Evolutionary conservation across 30 jellyfish, hydroid and myxozoan species (phyloP), one percentile per base, ranked within the genome.

Genomic region (Clytia hemisphaerica): DNA sequence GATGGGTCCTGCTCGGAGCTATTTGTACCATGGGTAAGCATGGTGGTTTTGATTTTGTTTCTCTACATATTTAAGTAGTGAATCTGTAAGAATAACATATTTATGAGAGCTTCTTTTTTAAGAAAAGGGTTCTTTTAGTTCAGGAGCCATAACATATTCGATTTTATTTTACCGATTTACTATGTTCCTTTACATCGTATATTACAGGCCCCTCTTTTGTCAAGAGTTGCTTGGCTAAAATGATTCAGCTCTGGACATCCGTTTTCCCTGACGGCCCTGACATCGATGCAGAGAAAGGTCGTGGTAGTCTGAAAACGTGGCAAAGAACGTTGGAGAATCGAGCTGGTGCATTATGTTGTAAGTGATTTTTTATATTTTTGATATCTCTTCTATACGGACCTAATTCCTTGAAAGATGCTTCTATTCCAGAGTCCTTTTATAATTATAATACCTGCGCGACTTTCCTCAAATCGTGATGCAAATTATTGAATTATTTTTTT

Each of bases 1-100:
- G 98, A 15, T 89, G 98, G 98, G 93, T 77, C 4, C 42, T 89
- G 68, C 32, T 89, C 32, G 98, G 98, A 25, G 75, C 93, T 22
- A 72, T 89, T 30, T 68, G 93, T 78, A 76, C 95, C 22, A 54
- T 89, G 35, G 98, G 98, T 89, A 34, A 2, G 94, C 35, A 25
- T 65, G 24, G 24, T 21, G n/a, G n/a, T n/a, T n/a, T n/a, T n/a
- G n/a, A n/a, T n/a, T n/a, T n/a, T n/a, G n/a, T n/a, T n/a, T n/a
- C n/a, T n/a, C n/a, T n/a, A n/a, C n/a, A n/a, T n/a, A n/a, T n/a
- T n/a, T n/a, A n/a, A n/a, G n/a, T n/a, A n/a, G n/a, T n/a, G n/a
- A n/a, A n/a, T n/a, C n/a, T n/a, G n/a, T n/a, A n/a, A n/a, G n/a
- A n/a, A n/a, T n/a, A n/a, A n/a, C n/a, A n/a, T n/a, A n/a, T n/a